These are phyloP conservation scores for Willisornis vidua DNA, from an alignment of 2,113 vertebrate genomes.

Conservation along the genomic window DNA sequence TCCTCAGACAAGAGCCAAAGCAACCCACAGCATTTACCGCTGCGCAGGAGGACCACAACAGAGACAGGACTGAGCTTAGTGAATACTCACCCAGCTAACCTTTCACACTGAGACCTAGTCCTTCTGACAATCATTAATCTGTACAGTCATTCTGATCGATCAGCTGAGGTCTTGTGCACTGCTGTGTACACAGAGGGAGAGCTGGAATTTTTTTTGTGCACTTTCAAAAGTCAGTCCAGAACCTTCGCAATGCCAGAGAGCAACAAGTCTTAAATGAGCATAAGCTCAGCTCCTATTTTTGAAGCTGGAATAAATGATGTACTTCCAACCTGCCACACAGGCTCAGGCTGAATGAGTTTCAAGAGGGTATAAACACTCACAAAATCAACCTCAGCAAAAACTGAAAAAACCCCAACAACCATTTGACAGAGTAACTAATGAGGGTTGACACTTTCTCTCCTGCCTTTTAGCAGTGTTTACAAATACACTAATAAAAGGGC, in stretches of 20 bases:
- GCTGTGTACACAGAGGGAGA: not conserved
- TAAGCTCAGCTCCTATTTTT: not conserved
- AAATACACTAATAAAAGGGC: not conserved
- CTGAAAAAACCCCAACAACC: not conserved
- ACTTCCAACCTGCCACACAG: not conserved
- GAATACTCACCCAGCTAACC: not conserved
- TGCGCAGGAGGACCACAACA: not conserved
- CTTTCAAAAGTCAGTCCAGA: not conserved
- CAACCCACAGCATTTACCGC: not conserved
- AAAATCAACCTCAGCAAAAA: not conserved
- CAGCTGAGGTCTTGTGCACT: not conserved
- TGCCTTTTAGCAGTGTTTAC: not conserved
- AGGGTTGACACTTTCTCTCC: not conserved
- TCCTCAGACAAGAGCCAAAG: not conserved
- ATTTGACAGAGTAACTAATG: not conserved
- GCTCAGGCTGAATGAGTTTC: not conserved
- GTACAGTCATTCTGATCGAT: not conserved
- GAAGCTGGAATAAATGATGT: not conserved
- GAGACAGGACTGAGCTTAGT: not conserved
- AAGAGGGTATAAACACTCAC: not conserved
- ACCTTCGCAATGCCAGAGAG: not conserved
- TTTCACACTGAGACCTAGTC: not conserved
- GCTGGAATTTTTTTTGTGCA: not conserved
- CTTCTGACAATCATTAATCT: constrained; percentile 44
- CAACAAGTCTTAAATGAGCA: rapidly evolving